Conservation (phyloP, 2,113 vertebrate species). For the Periophthalmodon schlosseri region DNA sequence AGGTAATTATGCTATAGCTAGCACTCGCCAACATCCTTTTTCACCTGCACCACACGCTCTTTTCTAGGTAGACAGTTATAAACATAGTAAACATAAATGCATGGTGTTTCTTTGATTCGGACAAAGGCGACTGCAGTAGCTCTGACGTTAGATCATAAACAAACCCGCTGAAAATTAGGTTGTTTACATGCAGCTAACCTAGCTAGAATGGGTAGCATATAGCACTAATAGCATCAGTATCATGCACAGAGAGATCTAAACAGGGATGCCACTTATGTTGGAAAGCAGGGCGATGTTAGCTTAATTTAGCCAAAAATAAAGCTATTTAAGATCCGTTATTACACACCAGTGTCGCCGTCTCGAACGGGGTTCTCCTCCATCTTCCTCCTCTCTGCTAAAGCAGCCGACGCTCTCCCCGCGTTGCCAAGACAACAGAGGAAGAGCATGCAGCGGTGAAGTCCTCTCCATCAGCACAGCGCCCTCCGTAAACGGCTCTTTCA, state of each 20-base stretch:
- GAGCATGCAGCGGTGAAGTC: slow-evolving; percentile 41
- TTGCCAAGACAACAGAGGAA: slow-evolving; percentile 76
- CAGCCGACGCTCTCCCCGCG: slow-evolving; percentile 69
- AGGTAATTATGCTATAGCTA: slow-evolving; percentile 4
- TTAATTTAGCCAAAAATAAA: background rate
- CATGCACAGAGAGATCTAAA: slow-evolving; percentile 8
- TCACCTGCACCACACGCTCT: background rate
- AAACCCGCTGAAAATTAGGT: slow-evolving; percentile 14
- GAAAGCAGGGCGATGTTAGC: background rate
- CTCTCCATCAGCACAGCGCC: slow-evolving; percentile 5
- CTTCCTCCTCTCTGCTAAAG: slow-evolving; percentile 70
- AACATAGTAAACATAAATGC: background rate
- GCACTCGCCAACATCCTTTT: background rate
- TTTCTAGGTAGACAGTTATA: background rate
- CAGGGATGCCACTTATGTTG: slow-evolving; percentile 1
- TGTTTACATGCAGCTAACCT: slow-evolving; percentile 73
- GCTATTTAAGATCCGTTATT: slow-evolving; percentile 41
- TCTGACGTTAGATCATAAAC: slow-evolving; percentile 8
- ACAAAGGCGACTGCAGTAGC: background rate
- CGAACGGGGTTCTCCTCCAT: slow-evolving; percentile 78
- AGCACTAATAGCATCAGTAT: slow-evolving; percentile 40
- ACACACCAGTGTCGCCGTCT: slow-evolving; percentile 80
- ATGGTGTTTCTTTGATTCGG: too few relatives aligned
- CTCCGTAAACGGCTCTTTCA: background rate
- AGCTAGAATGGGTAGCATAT: slow-evolving; percentile 9